phyloP scores from a whole-genome alignment of 2,113 vertebrate genomes.

The Callorhinus ursinus region DNA sequence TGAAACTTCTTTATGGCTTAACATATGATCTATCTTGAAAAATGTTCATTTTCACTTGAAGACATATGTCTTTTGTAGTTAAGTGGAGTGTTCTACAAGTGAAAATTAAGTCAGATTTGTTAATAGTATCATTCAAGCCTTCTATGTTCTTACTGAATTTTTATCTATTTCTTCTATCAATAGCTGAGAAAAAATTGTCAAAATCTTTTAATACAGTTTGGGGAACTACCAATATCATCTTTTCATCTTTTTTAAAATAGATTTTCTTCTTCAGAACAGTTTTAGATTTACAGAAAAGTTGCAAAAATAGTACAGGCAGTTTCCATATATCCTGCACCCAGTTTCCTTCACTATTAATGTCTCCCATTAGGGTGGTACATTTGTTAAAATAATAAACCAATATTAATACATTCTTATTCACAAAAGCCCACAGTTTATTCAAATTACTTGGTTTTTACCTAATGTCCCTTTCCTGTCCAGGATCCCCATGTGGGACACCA shows the following conservation, averaged over 20 bases:
- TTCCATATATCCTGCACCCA: not conserved
- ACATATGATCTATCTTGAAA: not conserved
- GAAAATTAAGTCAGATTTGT: not conserved
- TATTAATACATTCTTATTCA: not conserved
- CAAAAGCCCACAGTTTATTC: not conserved
- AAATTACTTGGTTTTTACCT: not conserved
- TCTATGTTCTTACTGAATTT: not conserved
- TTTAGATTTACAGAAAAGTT: not conserved
- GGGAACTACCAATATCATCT: not conserved
- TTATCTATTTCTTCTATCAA: not conserved
- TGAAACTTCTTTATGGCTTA: not conserved
- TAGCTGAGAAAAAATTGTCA: not conserved
- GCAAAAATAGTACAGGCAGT: not conserved
- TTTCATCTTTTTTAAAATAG: not conserved
- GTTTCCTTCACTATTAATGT: not conserved
- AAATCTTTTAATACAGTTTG: not conserved
- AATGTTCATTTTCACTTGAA: not conserved
- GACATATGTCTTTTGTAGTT: not conserved
- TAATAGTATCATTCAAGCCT: not conserved
- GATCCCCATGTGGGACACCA: not conserved
- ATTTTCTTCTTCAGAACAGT: not conserved
- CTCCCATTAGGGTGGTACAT: not conserved
- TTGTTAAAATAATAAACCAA: not conserved
- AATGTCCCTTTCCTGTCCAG: not conserved
- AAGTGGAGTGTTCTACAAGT: not conserved